Evolutionary conservation across 1,140 invertebrate species (phyloP).

Genomic region (Carposina sasakii): DNA sequence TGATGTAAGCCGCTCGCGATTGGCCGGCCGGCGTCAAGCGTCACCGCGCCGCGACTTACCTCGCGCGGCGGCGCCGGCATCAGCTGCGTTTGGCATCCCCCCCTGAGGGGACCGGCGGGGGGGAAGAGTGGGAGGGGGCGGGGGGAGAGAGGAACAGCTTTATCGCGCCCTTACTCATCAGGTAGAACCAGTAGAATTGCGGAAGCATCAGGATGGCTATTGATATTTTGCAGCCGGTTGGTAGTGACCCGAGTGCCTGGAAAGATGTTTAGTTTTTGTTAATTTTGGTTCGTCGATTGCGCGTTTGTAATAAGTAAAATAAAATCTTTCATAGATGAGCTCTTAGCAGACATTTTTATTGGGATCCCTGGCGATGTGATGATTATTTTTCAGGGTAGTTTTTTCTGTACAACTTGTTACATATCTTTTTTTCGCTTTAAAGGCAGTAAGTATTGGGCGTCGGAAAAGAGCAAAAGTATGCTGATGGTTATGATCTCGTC

Average conservation of each 20-base stretch:
- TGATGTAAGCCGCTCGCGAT: not conserved
- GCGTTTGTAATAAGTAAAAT: too few relatives aligned
- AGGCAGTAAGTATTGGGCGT: too few relatives aligned
- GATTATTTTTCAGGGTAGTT: too few relatives aligned
- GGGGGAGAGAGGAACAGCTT: slow-evolving; percentile 61
- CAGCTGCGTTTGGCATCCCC: slow-evolving; percentile 34
- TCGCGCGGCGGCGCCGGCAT: slow-evolving; percentile 15
- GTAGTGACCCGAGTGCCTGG: slow-evolving; percentile 72
- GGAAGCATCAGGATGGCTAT: slow-evolving; percentile 77
- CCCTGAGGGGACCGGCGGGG: not conserved
- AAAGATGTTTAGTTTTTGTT: too few relatives aligned
- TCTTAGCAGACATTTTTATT: too few relatives aligned
- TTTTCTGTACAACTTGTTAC: too few relatives aligned
- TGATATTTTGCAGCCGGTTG: slow-evolving; percentile 76
- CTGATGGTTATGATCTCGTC: too few relatives aligned
- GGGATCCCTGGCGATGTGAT: too few relatives aligned
- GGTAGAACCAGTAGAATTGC: slow-evolving; percentile 81
- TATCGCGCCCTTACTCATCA: slow-evolving; percentile 77
- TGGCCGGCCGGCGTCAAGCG: not conserved
- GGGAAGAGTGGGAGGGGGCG: not conserved
- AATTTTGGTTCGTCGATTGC: too few relatives aligned
- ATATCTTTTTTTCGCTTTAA: too few relatives aligned
- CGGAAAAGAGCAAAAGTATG: too few relatives aligned
- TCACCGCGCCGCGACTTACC: not conserved
- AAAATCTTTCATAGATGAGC: too few relatives aligned